phyloP scores from a whole-genome alignment of 1,140 invertebrate species.

The Brachionus angularis region DNA sequence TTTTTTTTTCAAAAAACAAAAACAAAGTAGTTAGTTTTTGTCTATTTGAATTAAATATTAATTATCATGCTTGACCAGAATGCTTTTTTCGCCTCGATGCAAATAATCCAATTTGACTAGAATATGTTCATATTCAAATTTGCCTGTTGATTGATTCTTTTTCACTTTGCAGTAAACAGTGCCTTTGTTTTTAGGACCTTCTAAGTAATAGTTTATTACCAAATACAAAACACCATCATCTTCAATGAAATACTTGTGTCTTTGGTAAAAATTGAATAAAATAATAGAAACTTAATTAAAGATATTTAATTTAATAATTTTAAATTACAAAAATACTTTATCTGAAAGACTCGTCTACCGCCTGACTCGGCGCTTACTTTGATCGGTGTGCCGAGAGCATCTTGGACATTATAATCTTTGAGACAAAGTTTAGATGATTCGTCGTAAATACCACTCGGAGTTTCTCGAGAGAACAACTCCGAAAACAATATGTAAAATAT shows the following conservation, averaged over 20 bases:
- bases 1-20: too few species aligned
- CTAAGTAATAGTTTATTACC: conserved; percentile 23
- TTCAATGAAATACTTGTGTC: conserved; percentile 24
- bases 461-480: conserved; percentile 35
- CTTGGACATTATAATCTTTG: conserved; percentile 3
- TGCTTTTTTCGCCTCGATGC: conserved; percentile 1
- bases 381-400: conserved; percentile 38
- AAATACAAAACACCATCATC: conserved; percentile 8
- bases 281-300: background rate
- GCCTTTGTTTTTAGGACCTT: conserved; percentile 18
- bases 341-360: conserved; percentile 18
- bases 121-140: conserved; percentile 40
- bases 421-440: conserved; percentile 40
- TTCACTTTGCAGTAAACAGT: conserved; percentile 20
- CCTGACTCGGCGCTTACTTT: conserved; percentile 1
- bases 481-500: conserved; percentile 38
- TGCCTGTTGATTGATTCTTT: conserved; percentile 33
- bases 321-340: background rate
- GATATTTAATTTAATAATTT: background rate
- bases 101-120: conserved; percentile 15
- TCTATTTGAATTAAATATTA: too few species aligned
- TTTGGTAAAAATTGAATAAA: background rate
- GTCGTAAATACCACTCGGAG: conserved; percentile 33
- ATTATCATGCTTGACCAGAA: background rate
- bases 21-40: too few species aligned